These are phyloP conservation scores for Alethe castanea DNA, from an alignment of 2,113 vertebrate species.

Conservation along the genomic window DNA sequence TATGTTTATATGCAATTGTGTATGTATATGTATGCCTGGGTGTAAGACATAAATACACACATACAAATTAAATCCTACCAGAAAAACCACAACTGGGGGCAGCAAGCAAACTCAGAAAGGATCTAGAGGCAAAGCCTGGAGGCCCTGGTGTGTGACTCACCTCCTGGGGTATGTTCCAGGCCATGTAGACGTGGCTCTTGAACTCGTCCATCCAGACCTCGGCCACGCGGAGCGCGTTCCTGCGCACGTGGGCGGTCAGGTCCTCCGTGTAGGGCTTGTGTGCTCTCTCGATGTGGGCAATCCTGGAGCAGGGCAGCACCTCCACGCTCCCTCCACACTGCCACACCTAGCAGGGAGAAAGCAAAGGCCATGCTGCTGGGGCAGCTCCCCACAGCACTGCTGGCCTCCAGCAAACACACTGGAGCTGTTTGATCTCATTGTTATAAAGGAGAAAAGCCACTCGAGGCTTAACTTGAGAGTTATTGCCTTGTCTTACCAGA, in stretches of 20 bases:
- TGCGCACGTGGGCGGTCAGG: constrained; percentile 88
- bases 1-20: neutral
- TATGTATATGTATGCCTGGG: neutral
- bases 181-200: constrained; percentile 98
- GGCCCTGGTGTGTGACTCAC: constrained; percentile 58
- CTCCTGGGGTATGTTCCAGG: constrained; percentile 97
- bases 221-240: constrained; percentile 92
- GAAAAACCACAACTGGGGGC: neutral
- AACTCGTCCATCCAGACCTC: constrained; percentile 99
- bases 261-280: constrained; percentile 97
- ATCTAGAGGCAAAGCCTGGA: neutral
- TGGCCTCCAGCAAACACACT: neutral
- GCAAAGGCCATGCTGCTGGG: neutral
- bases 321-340: constrained; percentile 96
- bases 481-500: neutral
- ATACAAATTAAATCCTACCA: neutral
- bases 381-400: neutral
- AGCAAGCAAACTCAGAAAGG: neutral
- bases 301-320: constrained; percentile 92
- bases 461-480: neutral
- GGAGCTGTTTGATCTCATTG: neutral
- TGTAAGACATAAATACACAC: fast-evolving
- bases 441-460: neutral
- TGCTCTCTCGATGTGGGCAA: constrained; percentile 94
- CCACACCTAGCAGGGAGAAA: constrained; percentile 82